These are phyloP conservation scores for Ectropis crepuscularia DNA, from an alignment of 2,888 invertebrate genomes.

Conservation along the genomic window DNA sequence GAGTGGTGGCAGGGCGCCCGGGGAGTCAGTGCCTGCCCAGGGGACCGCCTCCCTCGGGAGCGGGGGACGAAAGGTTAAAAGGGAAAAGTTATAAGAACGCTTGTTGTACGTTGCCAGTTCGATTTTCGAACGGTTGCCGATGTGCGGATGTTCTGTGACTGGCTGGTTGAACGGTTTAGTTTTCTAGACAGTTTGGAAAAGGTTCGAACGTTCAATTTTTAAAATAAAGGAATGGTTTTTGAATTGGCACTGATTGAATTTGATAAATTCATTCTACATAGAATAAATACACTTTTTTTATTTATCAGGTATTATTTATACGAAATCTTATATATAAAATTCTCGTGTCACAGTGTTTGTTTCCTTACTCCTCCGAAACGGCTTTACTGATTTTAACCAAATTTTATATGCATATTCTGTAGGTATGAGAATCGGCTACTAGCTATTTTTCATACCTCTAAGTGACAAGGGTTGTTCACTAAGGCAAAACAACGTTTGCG, in stretches of 20 bases:
- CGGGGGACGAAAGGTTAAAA: slow-evolving; percentile 80
- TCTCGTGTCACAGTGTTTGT: too few species aligned
- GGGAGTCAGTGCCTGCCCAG: slow-evolving; percentile 78
- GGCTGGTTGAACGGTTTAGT: slow-evolving; percentile 22
- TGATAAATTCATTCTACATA: too few species aligned
- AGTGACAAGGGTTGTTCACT: too few species aligned
- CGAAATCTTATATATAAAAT: too few species aligned
- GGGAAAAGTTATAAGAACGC: slow-evolving; percentile 85
- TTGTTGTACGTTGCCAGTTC: slow-evolving; percentile 78
- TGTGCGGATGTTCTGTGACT: slow-evolving; percentile 34
- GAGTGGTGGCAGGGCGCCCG: slow-evolving; percentile 79
- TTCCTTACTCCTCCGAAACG: too few species aligned
- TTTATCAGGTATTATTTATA: too few species aligned
- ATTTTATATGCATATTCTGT: too few species aligned
- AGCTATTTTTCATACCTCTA: too few species aligned
- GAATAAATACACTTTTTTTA: too few species aligned
- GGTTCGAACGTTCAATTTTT: not conserved
- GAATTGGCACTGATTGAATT: not conserved
- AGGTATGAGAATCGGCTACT: too few species aligned
- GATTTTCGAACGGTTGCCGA: slow-evolving; percentile 71
- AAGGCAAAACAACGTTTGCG: too few species aligned
- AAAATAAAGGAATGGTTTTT: not conserved
- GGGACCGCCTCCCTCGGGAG: slow-evolving; percentile 85
- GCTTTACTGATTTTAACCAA: too few species aligned
- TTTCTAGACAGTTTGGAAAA: not conserved